Evolutionary conservation across 2,888 invertebrate genomes (phyloP).

Genomic region (Folsomia manolachei): DNA sequence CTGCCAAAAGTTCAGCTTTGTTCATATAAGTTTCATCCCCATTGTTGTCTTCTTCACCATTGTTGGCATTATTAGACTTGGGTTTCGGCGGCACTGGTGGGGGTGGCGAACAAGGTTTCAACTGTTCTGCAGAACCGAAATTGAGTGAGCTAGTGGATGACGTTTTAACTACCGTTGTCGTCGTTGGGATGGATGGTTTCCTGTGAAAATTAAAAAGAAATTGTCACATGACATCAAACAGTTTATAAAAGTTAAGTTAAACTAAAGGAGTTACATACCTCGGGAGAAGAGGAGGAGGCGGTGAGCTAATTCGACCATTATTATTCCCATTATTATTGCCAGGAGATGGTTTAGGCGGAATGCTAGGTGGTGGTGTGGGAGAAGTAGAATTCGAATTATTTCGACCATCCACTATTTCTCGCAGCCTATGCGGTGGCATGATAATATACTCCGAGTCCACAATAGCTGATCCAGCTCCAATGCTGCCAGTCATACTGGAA

Average conservation of each 20-base stretch:
- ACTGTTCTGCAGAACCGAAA: background rate
- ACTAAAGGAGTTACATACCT: constrained; percentile 17
- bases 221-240: constrained; percentile 1
- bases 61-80: constrained; percentile 16
- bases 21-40: constrained; percentile 31
- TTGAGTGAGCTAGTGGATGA: constrained; percentile 7
- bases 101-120: constrained; percentile 24
- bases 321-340: background rate
- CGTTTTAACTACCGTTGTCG: background rate
- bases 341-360: constrained; percentile 29
- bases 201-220: background rate
- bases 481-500: background rate
- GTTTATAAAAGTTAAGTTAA: background rate
- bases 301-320: constrained; percentile 16
- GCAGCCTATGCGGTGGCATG: constrained; percentile 46
- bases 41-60: constrained; percentile 14
- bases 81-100: constrained; percentile 46
- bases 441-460: constrained; percentile 42
- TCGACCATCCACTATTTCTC: constrained; percentile 38
- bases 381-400: constrained; percentile 16
- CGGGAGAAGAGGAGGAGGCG: constrained; percentile 37
- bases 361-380: constrained; percentile 28
- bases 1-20: constrained; percentile 35
- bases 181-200: background rate
- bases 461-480: background rate